phyloP scores from a whole-genome alignment of 2,888 invertebrate species.

The Biston betularia region DNA sequence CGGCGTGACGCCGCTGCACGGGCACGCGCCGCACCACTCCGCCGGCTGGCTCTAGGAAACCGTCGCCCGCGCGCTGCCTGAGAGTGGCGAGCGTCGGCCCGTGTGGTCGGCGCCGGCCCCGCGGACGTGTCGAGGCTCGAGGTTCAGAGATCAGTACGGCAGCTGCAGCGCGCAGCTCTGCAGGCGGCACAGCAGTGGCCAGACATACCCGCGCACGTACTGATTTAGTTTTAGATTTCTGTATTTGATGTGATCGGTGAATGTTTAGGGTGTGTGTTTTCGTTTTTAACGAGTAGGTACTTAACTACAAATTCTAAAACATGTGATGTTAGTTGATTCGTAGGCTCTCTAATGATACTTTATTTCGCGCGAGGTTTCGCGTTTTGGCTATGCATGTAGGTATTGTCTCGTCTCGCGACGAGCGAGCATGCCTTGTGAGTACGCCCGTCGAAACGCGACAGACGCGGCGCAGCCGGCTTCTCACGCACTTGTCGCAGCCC shows the following conservation, averaged over 20 bases:
- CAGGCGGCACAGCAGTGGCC: too few relatives aligned
- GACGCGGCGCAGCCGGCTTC: neutral
- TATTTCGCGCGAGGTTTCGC: conserved; percentile 34
- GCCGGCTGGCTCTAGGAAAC: conserved; percentile 88
- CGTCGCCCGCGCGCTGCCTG: conserved; percentile 13
- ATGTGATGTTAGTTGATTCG: conserved; percentile 14
- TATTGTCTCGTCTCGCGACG: conserved; percentile 18
- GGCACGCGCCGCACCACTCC: conserved; percentile 88
- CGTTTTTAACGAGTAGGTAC: neutral
- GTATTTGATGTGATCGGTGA: conserved; percentile 10
- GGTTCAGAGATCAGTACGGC: too few relatives aligned
- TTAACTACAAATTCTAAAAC: conserved; percentile 11
- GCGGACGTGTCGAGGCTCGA: too few relatives aligned
- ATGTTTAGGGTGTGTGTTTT: conserved; percentile 13
- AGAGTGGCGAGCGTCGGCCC: too few relatives aligned
- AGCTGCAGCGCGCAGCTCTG: too few relatives aligned
- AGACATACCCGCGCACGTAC: conserved; percentile 7
- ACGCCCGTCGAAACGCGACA: too few relatives aligned
- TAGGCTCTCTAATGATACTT: conserved; percentile 8
- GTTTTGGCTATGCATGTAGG: conserved; percentile 28
- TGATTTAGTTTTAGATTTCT: conserved; percentile 4
- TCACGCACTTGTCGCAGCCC: neutral
- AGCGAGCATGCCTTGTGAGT: neutral
- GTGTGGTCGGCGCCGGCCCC: too few relatives aligned
- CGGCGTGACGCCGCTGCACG: conserved; percentile 91